phyloP scores from a whole-genome alignment of 2,113 vertebrate species.

The Anthoscopus minutus region DNA sequence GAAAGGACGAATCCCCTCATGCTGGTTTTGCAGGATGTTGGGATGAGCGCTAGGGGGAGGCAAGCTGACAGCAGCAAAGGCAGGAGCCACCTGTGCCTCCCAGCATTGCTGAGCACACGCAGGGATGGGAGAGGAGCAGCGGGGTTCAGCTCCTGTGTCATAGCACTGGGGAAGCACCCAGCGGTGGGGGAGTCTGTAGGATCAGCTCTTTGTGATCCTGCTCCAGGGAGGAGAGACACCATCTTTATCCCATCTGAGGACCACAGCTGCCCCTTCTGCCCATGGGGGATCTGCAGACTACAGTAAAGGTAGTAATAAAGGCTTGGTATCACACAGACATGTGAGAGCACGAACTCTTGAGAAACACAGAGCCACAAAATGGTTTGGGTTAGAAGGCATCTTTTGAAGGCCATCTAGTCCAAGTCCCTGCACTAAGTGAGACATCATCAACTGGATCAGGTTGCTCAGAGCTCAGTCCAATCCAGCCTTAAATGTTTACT shows the following conservation, averaged over 20 bases:
- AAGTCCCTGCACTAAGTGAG: not conserved
- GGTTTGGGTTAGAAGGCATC: not conserved
- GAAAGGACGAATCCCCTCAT: not conserved
- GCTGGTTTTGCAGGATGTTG: not conserved
- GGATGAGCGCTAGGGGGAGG: constrained; percentile 31
- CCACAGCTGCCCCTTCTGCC: not conserved
- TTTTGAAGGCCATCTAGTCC: not conserved
- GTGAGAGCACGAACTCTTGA: not conserved
- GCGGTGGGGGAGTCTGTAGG: not conserved
- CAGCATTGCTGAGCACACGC: accelerated
- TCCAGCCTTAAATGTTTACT: not conserved
- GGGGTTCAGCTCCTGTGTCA: not conserved
- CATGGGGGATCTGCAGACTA: not conserved
- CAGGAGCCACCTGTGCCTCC: not conserved
- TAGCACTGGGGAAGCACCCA: not conserved
- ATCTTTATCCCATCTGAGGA: not conserved
- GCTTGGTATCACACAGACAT: not conserved
- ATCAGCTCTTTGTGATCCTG: not conserved
- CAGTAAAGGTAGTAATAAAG: too few species aligned
- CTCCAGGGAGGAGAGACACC: not conserved
- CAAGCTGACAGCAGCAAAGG: not conserved
- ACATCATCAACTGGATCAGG: not conserved
- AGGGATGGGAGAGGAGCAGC: not conserved
- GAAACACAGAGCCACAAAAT: not conserved
- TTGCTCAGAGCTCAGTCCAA: not conserved